A percentile compares a stretch with the other conserved stretches of the same genome.
phyloP scores from a whole-genome alignment of 2,113 vertebrate genomes.

The Copsychus sechellarum region DNA sequence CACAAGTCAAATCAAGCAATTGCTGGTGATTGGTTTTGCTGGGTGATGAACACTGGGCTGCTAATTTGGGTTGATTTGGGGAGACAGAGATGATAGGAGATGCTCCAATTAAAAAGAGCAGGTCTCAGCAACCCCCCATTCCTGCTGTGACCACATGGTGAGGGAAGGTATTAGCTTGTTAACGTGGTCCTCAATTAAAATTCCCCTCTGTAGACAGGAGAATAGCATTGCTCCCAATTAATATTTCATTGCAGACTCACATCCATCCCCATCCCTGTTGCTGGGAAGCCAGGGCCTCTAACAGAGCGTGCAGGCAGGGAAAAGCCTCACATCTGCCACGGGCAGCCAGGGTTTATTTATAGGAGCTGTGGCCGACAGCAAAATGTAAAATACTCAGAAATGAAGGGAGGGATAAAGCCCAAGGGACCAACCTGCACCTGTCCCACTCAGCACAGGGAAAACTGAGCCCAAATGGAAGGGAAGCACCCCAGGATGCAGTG shows the following conservation, averaged over 20 bases:
- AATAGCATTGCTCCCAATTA: not conserved
- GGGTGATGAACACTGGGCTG: not conserved
- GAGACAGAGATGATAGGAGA: not conserved
- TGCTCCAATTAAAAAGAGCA: not conserved
- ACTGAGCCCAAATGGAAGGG: not conserved
- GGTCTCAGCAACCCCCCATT: not conserved
- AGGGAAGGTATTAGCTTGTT: not conserved
- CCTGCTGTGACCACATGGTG: not conserved
- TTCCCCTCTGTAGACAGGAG: not conserved
- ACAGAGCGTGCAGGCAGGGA: not conserved
- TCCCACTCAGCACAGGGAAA: not conserved
- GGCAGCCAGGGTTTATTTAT: conserved; percentile 25
- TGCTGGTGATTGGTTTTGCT: not conserved
- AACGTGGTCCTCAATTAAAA: conserved; percentile 15
- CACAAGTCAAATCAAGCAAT: not conserved
- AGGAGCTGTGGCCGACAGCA: not conserved
- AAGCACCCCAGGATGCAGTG: not conserved
- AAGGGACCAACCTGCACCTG: not conserved
- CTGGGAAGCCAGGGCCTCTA: not conserved
- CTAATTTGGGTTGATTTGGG: not conserved
- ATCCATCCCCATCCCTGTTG: not conserved
- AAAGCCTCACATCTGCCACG: conserved; percentile 19
- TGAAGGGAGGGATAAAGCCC: not conserved
- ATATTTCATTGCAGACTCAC: conserved; percentile 6
- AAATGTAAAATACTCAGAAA: conserved; percentile 18